Conservation (phyloP, 2,888 invertebrate genomes). For the Thalpophila matura region DNA sequence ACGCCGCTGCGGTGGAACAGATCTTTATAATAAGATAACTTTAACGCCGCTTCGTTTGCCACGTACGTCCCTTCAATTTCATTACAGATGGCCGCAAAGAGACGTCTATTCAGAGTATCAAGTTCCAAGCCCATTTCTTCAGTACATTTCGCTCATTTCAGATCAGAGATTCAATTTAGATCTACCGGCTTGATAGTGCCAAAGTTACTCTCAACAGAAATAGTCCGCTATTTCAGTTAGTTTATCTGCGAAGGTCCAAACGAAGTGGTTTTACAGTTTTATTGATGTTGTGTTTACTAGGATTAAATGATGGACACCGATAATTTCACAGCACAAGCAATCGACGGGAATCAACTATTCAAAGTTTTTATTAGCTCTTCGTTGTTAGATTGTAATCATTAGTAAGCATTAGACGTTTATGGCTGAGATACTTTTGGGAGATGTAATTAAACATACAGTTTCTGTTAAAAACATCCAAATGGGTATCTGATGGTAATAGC, state of each 20-base stretch:
- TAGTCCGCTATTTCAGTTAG: constrained; percentile 74
- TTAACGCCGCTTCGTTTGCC: constrained; percentile 61
- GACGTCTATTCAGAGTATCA: constrained; percentile 70
- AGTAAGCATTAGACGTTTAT: constrained; percentile 72
- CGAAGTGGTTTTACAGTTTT: constrained; percentile 61
- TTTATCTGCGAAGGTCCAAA: constrained; percentile 68
- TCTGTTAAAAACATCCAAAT: constrained; percentile 74
- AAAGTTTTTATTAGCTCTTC: constrained; percentile 68
- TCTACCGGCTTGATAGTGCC: constrained; percentile 75
- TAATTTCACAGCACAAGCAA: constrained; percentile 64
- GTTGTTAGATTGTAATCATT: constrained; percentile 72
- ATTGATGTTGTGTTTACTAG: constrained; percentile 53
- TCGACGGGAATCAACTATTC: constrained; percentile 58
- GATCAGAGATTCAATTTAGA: constrained; percentile 85
- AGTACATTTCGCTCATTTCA: constrained; percentile 78
- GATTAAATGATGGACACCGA: constrained; percentile 49
- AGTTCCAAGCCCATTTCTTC: constrained; percentile 74
- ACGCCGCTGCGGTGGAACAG: constrained; percentile 60
- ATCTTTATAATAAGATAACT: constrained; percentile 76
- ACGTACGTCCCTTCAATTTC: constrained; percentile 76
- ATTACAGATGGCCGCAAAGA: constrained; percentile 72
- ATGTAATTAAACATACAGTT: constrained; percentile 74
- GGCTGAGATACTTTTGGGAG: constrained; percentile 64
- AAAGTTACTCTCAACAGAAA: constrained; percentile 71
- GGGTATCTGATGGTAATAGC: constrained; percentile 78